A percentile compares a stretch with the other conserved stretches of the same genome.
Conservation (phyloP, 2,797 vertebrate species). For the Psittacula echo region DNA sequence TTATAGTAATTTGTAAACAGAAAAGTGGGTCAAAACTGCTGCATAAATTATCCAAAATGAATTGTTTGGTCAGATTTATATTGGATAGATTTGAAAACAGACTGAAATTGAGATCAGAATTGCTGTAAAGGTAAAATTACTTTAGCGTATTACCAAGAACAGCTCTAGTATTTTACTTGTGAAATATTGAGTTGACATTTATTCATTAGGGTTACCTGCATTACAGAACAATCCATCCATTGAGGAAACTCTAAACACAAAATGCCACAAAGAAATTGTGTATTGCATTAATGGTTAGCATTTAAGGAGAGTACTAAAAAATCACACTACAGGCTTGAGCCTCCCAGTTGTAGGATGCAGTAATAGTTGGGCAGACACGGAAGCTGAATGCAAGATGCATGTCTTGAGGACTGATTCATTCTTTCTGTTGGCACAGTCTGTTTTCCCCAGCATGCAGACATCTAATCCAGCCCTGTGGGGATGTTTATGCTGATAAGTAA, state of each 20-base stretch:
- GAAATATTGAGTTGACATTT: background rate
- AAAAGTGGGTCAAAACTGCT: conserved; percentile 48
- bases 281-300: background rate
- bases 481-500: conserved; percentile 40
- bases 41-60: conserved; percentile 48
- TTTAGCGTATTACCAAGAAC: background rate
- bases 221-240: conserved; percentile 25
- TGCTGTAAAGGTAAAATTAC: conserved; percentile 31
- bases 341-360: background rate
- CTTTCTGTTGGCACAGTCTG: conserved; percentile 35
- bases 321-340: background rate
- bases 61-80: conserved; percentile 21
- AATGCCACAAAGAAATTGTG: conserved; percentile 18
- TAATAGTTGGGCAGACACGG: background rate
- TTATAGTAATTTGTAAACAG: conserved; percentile 33
- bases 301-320: conserved; percentile 17
- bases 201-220: conserved; percentile 32
- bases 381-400: background rate
- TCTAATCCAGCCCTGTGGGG: background rate
- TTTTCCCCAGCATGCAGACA: conserved; percentile 19
- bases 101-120: conserved; percentile 26
- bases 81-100: conserved; percentile 16
- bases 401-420: conserved; percentile 38
- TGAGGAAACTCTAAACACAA: conserved; percentile 9
- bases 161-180: conserved; percentile 1